phyloP scores from a whole-genome alignment of 2,888 invertebrate species.

The Clostera curtula region DNA sequence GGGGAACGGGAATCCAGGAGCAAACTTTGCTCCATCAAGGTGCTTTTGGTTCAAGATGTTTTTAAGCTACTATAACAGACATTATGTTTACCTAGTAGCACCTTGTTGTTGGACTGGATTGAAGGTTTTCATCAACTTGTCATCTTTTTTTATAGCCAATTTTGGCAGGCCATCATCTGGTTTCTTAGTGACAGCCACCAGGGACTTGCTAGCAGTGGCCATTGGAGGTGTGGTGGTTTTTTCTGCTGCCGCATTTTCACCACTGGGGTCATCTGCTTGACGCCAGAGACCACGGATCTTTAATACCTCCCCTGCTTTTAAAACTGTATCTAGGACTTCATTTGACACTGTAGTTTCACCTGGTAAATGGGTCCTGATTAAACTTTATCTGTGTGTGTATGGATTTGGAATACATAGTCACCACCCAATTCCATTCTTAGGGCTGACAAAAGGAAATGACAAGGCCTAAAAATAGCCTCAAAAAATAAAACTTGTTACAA shows the following conservation, averaged over 20 bases:
- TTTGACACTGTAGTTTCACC: conserved; percentile 90
- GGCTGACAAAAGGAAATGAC: no score
- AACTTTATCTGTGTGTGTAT: no score
- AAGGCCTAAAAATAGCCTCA: no score
- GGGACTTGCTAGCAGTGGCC: conserved; percentile 24
- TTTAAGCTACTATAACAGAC: no score
- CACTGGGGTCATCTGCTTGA: conserved; percentile 71
- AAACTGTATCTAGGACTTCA: conserved; percentile 86
- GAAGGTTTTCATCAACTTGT: conserved; percentile 61
- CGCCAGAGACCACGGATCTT: conserved; percentile 88
- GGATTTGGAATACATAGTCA: no score
- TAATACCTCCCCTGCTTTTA: conserved; percentile 87
- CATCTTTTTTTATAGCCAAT: conserved; percentile 64
- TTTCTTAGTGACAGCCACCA: conserved; percentile 33
- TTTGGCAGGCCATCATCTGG: conserved; percentile 47
- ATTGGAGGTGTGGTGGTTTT: conserved; percentile 34
- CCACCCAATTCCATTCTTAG: no score
- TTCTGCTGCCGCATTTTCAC: conserved; percentile 41
- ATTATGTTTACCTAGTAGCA: conserved; percentile 40
- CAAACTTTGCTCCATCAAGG: not conserved
- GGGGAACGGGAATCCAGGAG: no score
- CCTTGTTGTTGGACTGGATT: conserved; percentile 45
- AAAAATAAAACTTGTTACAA: no score
- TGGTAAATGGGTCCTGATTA: no score
- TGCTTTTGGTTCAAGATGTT: no score